Conservation (phyloP, 2,113 vertebrate genomes). For the Holacanthus passer region DNA sequence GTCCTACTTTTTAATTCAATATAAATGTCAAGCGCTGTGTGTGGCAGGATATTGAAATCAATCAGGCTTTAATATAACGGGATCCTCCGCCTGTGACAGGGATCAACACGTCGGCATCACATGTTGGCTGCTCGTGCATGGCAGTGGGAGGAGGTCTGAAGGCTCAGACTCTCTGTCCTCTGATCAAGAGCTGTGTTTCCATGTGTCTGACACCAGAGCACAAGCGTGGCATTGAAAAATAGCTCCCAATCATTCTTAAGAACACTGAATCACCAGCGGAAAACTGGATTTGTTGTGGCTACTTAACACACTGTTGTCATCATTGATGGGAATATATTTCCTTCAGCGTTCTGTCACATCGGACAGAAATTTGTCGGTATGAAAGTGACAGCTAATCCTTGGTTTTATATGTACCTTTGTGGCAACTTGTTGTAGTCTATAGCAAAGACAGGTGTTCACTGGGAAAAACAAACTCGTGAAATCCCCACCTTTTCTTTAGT, state of each 20-base stretch:
- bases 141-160: conserved; percentile 45
- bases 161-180: conserved; percentile 48
- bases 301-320: conserved; percentile 49
- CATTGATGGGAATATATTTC: conserved; percentile 49
- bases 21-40: conserved; percentile 75
- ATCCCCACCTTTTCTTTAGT: conserved; percentile 28
- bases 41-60: conserved; percentile 79
- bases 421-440: conserved; percentile 33
- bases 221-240: conserved; percentile 37
- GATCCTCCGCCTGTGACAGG: conserved; percentile 51
- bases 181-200: conserved; percentile 49
- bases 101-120: conserved; percentile 36
- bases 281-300: conserved; percentile 66
- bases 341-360: conserved; percentile 37
- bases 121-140: conserved; percentile 38
- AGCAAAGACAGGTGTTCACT: conserved; percentile 16
- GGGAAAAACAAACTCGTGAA: conserved; percentile 28
- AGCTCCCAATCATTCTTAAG: conserved; percentile 37
- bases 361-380: conserved; percentile 21
- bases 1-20: conserved; percentile 75
- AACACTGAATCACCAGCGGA: conserved; percentile 41
- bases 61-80: conserved; percentile 71
- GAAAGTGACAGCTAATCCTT: conserved; percentile 47
- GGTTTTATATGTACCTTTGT: conserved; percentile 44
- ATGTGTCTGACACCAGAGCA: conserved; percentile 51